Base-by-base conservation (phyloP, 2,888 invertebrate species). In the Diarsia dahlii region DNA sequence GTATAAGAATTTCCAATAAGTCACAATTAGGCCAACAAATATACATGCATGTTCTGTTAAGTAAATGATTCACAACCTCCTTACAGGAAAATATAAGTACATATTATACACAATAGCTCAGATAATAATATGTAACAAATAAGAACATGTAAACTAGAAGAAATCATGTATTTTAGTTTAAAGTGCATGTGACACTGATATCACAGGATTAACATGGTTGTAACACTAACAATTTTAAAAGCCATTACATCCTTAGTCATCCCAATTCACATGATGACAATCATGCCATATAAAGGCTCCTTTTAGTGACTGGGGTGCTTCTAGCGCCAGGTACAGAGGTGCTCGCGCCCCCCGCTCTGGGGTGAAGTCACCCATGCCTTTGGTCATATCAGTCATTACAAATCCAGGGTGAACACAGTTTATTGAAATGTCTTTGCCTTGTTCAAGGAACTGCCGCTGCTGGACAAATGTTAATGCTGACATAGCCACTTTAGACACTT, bases 361-460 rank as follows among this genome's bases (percentile, higher is more conserved):
- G 52, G 93, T 93, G 82, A 96, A 96, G 81, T 96, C 95, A 50
- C 96, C 96, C 95, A 95, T 95, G 50, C 95, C 95, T 90, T 96
- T 96, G 23, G 96, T 96, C 96, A 96, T 95, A 84, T 96, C 96
- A 84, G 95, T 95, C 91, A 95, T 96, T 69, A 96, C 94, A 93
- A 96, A 96, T 80, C 96, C 96, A 58, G 96, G 96, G 87, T 96
- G 96, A 74, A 96, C 96, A 95, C 96, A 96, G 85, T 96, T 96
- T 73, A 95, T 90, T 71, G 96, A 95, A 88, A 96, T 91, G 90
- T 95, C 92, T 91, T 92, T 96, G 72, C 94, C 94, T 89, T 97
- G 97, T 86, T 97, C 96, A 81, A 84, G 92, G 82, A 96, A 96
- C 81, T 95, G 93, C 85, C 91, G 92, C 81, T 96, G 96, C 70